Evolutionary conservation across 2,888 invertebrate species (phyloP).

Genomic region (Ganaspis brasiliensis): DNA sequence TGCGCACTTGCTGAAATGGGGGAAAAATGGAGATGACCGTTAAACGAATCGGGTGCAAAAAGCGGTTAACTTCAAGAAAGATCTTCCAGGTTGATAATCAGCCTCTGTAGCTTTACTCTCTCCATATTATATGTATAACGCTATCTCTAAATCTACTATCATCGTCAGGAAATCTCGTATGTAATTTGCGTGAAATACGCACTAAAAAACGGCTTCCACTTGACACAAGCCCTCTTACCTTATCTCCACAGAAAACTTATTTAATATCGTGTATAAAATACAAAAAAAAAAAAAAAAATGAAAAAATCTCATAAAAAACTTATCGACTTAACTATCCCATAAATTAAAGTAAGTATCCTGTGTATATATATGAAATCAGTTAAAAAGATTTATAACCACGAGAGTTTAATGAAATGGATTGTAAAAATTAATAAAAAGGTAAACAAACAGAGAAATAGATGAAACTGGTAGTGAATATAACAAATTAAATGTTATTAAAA

Average conservation of each 20-base stretch:
- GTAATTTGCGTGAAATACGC: constrained; percentile 43
- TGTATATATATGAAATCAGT: constrained; percentile 1
- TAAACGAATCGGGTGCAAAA: constrained; percentile 43
- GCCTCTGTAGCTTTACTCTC: constrained; percentile 33
- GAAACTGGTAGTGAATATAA: background rate
- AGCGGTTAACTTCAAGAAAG: constrained; percentile 43
- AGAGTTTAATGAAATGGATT: background rate
- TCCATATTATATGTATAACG: constrained; percentile 43
- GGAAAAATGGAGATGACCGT: constrained; percentile 43
- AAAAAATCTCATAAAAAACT: constrained; percentile 1
- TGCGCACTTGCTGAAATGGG: constrained; percentile 40
- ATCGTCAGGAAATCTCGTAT: constrained; percentile 30
- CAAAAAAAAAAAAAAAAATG: background rate
- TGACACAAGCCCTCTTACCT: constrained; percentile 37
- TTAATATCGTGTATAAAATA: constrained; percentile 4
- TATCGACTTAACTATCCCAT: constrained; percentile 23
- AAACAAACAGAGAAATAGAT: too few species aligned
- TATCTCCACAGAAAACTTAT: constrained; percentile 31
- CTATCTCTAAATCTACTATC: constrained; percentile 39
- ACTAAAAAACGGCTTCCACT: constrained; percentile 40
- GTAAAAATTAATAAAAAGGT: background rate
- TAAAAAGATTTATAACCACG: background rate
- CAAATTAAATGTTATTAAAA: too few species aligned
- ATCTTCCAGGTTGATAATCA: constrained; percentile 37
- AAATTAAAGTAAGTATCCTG: constrained; percentile 19